These are phyloP conservation scores for Protosalanx chinensis DNA, from an alignment of 2,797 vertebrate genomes.

Conservation along the genomic window DNA sequence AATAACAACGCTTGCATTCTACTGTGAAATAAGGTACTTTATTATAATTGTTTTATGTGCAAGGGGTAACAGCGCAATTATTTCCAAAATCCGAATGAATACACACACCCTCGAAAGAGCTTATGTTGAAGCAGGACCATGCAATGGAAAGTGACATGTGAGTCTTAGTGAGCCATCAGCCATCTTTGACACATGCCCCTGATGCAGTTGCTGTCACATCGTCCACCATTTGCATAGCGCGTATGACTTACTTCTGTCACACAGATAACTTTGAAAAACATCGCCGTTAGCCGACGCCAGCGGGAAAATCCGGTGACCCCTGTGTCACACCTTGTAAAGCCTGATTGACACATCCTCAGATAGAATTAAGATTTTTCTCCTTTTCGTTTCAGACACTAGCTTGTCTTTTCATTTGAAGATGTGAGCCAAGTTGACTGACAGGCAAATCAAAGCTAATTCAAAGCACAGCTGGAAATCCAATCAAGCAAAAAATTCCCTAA, in stretches of 20 bases:
- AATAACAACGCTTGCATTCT: too few species aligned
- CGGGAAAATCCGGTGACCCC: background rate
- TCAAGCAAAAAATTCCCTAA: background rate
- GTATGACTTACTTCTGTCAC: background rate
- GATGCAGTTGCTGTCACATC: background rate
- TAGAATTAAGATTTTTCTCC: background rate
- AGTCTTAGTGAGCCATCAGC: background rate
- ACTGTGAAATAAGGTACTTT: too few species aligned
- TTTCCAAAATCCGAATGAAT: background rate
- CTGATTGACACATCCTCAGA: background rate
- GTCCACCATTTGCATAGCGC: background rate
- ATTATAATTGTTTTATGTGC: too few species aligned
- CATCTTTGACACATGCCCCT: background rate
- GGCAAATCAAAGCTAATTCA: background rate
- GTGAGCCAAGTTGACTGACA: background rate
- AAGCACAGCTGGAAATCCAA: background rate
- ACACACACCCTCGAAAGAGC: background rate
- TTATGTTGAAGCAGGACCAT: background rate
- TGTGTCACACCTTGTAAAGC: constrained; percentile 1
- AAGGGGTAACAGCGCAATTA: too few species aligned
- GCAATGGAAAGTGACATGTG: background rate
- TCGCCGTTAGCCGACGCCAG: background rate
- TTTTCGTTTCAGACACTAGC: background rate
- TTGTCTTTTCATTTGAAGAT: background rate
- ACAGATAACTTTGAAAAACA: background rate